Evolutionary conservation across 1,140 invertebrate genomes (phyloP).

Genomic region (Saccostrea glomerata): DNA sequence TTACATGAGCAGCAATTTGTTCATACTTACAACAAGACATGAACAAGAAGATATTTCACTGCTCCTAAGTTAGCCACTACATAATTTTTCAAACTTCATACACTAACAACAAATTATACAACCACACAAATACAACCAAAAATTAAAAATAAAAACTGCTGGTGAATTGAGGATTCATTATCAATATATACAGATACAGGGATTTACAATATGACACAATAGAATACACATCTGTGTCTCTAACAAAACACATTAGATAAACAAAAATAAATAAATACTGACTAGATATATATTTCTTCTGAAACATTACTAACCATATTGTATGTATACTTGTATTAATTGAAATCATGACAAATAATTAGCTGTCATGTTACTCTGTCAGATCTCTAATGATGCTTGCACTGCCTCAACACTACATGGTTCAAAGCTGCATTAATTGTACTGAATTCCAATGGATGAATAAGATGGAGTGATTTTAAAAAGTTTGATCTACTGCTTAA

Average conservation of each 20-base stretch:
- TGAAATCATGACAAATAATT: not conserved
- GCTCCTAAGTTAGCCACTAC: not conserved
- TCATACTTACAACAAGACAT: not conserved
- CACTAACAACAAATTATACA: slow-evolving; percentile 10
- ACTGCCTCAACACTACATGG: not conserved
- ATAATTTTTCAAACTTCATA: not conserved
- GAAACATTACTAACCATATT: not conserved
- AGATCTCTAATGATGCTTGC: not conserved
- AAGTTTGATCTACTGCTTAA: not conserved
- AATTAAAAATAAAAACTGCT: not conserved
- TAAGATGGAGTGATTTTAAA: not conserved
- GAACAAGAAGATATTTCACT: not conserved
- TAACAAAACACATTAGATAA: slow-evolving; percentile 13
- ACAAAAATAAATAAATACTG: slow-evolving; percentile 33
- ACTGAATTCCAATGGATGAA: too few species aligned
- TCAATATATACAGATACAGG: not conserved
- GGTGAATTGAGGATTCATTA: not conserved
- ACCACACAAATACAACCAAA: slow-evolving; percentile 7
- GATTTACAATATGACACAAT: not conserved
- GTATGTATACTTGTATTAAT: not conserved
- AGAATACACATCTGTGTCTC: not conserved
- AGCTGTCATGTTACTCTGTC: not conserved
- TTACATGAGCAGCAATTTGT: not conserved
- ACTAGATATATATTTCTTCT: not conserved
- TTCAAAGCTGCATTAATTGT: too few species aligned